Percentiles rank a stretch among this genome's conserved stretches.
Conservation (phyloP, 2,797 vertebrate species). For the Poeciliopsis turneri region DNA sequence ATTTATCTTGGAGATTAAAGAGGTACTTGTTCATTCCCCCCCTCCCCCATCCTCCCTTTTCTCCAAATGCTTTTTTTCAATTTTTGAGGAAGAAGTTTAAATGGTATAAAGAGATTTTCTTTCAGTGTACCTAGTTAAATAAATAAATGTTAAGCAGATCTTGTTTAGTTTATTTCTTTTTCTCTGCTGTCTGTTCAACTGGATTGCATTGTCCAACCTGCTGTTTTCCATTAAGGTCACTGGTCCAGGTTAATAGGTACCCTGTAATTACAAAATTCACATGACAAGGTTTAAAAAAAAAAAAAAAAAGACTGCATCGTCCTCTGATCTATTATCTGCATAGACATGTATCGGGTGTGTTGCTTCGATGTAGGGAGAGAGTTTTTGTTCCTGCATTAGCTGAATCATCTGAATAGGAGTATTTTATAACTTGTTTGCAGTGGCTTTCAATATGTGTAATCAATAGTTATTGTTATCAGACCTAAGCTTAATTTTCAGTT, state of each 20-base stretch:
- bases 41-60: conserved; percentile 70
- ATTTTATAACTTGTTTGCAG: conserved; percentile 58
- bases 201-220: conserved; percentile 78
- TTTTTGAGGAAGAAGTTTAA: conserved; percentile 82
- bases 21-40: conserved; percentile 80
- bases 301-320: conserved; percentile 47
- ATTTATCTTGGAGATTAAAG: conserved; percentile 80
- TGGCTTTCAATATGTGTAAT: conserved; percentile 58
- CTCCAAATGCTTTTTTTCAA: conserved; percentile 59
- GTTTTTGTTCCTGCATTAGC: conserved; percentile 58
- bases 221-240: conserved; percentile 73
- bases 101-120: conserved; percentile 80
- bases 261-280: conserved; percentile 62
- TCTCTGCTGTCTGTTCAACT: conserved; percentile 70
- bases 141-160: conserved; percentile 83
- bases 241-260: conserved; percentile 65
- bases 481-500: conserved; percentile 50
- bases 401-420: conserved; percentile 49
- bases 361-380: conserved; percentile 37
- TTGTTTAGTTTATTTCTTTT: conserved; percentile 80
- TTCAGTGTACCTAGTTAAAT: conserved; percentile 82
- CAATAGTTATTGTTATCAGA: conserved; percentile 49
- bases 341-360: conserved; percentile 61
- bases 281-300: conserved; percentile 54
- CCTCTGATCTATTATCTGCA: conserved; percentile 66